Conservation (phyloP, 2,113 vertebrate genomes). For the Oryzias curvinotus region DNA sequence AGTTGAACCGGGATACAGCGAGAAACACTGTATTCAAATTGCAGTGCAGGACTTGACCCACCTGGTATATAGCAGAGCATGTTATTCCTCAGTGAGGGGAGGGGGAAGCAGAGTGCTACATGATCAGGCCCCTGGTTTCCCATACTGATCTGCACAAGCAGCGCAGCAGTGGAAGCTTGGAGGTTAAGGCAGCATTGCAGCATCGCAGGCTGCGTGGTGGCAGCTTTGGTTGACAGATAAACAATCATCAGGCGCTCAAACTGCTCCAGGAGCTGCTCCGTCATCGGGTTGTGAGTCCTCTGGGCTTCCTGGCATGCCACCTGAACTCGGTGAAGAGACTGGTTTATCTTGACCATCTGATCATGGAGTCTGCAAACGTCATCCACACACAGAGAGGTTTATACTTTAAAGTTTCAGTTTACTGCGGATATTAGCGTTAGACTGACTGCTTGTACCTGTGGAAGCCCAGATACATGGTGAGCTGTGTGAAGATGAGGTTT, state of each 20-base stretch:
- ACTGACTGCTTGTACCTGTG: constrained; percentile 81
- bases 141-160: constrained; percentile 89
- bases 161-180: constrained; percentile 90
- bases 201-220: constrained; percentile 90
- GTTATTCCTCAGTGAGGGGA: constrained; percentile 80
- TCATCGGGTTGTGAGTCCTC: constrained; percentile 84
- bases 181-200: constrained; percentile 94
- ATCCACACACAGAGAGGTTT: constrained; percentile 5
- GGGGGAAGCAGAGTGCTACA: constrained; percentile 84
- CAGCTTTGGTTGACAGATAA: constrained; percentile 95
- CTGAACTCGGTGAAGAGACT: constrained; percentile 96
- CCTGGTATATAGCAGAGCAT: constrained; percentile 91
- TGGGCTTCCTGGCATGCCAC: constrained; percentile 94
- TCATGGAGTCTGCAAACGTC: constrained; percentile 85
- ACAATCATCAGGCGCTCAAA: constrained; percentile 97
- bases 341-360: constrained; percentile 99
- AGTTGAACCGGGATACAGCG: too few species aligned
- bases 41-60: constrained; percentile 56
- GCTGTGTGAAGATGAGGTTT: constrained; percentile 94
- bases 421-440: not conserved
- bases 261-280: constrained; percentile 91
- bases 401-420: not conserved
- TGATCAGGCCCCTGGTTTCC: constrained; percentile 86
- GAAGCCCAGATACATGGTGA: constrained; percentile 91
- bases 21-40: not conserved